Evolutionary conservation across 2,113 vertebrate species (phyloP), one percentile per base, ranked within the genome.

Genomic region (Stegostoma tigrinum): DNA sequence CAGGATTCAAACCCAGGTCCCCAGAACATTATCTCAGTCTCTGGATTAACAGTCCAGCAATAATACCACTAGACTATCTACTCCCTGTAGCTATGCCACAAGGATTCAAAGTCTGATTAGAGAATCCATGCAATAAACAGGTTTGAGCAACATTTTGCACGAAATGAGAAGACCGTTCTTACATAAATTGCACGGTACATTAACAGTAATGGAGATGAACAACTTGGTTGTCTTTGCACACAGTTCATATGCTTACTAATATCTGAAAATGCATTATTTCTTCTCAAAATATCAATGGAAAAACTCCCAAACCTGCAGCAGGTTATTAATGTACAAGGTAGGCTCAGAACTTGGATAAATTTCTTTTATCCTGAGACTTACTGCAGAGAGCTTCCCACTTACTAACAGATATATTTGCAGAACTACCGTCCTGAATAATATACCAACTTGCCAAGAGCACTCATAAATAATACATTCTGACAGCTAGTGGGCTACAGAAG

Each of bases 401-500:
- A 45, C 42, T 95, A 64, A 94, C 91, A 94, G 66, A 42, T 72
- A 70, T 30, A 70, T 70, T 72, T 45, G 68, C 24, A 95, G 42
- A 72, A 7, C 42, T 48, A 38, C 68, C 94, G 52, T 72, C 70
- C 94, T 95, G 94, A 95, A 95, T 72, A 72, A 95, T 72, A 95
- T 72, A 95, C 94, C 48, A 95, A 95, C 94, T 95, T 95, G 68
- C 68, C 42, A 95, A 52, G 94, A 95, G 94, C 94, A 95, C 94
- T 52, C 68, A 75, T 95, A 75, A 95, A 95, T 95, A 75, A 75
- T 48, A 72, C 94, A 95, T 75, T 95, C 42, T 52, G 68, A 72
- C 68, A 72, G 94, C 27, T 30, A 7, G 21, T 75, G 67, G 24
- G 52, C 27, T 34, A 34, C 15, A 30, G 68, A 95, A 52, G 94